Evolutionary conservation across 2,113 vertebrate genomes (phyloP).

Genomic region (Cricetomys ansorgei): DNA sequence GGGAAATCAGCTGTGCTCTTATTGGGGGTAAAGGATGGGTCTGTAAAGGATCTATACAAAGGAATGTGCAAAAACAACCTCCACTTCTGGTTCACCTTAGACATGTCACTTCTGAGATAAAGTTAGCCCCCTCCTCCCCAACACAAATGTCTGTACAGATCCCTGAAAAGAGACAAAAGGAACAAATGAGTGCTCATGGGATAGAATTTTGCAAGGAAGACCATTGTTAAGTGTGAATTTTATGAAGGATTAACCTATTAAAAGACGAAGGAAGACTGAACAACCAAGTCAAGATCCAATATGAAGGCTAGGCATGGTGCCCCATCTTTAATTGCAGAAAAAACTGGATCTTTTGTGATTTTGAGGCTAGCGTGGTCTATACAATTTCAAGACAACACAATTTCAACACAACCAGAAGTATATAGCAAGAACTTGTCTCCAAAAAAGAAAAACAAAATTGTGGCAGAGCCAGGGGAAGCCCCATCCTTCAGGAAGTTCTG

Average conservation of each 20-base stretch:
- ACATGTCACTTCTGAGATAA: neutral
- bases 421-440: neutral
- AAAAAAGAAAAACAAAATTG: neutral
- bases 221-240: neutral
- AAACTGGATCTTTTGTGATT: neutral
- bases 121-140: too few relatives aligned
- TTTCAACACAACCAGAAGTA: neutral
- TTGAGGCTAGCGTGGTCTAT: neutral
- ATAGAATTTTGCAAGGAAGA: neutral
- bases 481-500: neutral
- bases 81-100: constrained; percentile 12
- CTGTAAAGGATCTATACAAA: neutral
- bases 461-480: neutral
- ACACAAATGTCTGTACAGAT: too few relatives aligned
- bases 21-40: neutral
- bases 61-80: neutral
- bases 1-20: neutral
- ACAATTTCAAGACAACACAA: neutral
- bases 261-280: neutral
- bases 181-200: neutral
- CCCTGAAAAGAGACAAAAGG: neutral
- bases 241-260: neutral
- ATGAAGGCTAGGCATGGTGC: neutral
- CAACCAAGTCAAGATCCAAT: neutral
- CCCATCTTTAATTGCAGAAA: neutral